These are phyloP conservation scores for Borostomias antarcticus DNA, from an alignment of 2,797 vertebrate species.

Conservation along the genomic window DNA sequence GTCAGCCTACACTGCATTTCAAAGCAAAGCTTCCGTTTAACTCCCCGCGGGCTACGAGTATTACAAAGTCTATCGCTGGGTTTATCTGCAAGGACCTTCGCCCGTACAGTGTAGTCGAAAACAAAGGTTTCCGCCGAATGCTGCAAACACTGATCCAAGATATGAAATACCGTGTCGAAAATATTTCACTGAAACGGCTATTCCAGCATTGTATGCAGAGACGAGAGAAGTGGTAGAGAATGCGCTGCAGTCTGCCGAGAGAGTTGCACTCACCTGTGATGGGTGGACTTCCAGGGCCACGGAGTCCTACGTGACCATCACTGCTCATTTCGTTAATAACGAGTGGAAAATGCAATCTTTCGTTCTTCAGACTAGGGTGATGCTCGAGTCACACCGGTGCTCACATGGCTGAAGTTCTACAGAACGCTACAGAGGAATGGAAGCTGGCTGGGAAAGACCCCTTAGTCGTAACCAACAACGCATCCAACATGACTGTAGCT, in stretches of 20 bases:
- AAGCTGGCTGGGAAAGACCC: not conserved
- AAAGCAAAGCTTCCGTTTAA: too few species aligned
- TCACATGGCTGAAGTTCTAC: not conserved
- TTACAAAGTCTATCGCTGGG: not conserved
- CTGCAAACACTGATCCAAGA: not conserved
- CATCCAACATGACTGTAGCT: slow-evolving; percentile 4
- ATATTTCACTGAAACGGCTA: too few species aligned
- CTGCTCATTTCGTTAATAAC: not conserved
- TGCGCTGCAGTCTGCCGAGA: too few species aligned
- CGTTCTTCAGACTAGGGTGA: not conserved
- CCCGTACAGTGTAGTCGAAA: slow-evolving; percentile 6
- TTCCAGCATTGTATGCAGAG: too few species aligned
- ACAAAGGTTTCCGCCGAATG: slow-evolving; percentile 3
- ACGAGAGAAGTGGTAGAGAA: too few species aligned
- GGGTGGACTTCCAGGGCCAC: not conserved
- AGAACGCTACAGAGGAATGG: not conserved
- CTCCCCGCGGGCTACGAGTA: too few species aligned
- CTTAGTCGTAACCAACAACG: not conserved
- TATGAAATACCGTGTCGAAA: not conserved
- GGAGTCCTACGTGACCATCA: not conserved
- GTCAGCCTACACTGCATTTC: too few species aligned
- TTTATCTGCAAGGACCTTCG: slow-evolving; percentile 7
- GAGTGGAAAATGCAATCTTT: not conserved
- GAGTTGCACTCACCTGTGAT: not conserved
- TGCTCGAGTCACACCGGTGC: too few species aligned